Evolutionary conservation across 2,797 vertebrate genomes (phyloP), one percentile per base, ranked within the genome.

Genomic region (Salarias fasciatus): DNA sequence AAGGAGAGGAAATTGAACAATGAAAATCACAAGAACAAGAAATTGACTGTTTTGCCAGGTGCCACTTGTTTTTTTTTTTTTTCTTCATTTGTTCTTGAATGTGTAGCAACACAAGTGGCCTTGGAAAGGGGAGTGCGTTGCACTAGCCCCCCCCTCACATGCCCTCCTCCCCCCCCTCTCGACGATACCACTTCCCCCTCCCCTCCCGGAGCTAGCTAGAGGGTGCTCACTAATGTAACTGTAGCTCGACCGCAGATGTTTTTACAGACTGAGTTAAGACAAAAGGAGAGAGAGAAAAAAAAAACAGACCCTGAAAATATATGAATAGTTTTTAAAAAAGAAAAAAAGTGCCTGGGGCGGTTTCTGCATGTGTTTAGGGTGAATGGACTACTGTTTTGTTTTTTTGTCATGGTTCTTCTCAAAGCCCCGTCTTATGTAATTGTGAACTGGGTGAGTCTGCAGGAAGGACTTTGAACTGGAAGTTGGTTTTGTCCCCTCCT

Each of bases 401-500:
- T 35, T 35, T 6, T 35, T 35, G 33, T 35, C 9, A 9, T 13
- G 79, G 76, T 84, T 84, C 72, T 77, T 38, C 72, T 84, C 45
- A 24, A 41, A 84, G 49, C 63, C 77, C 62, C 2, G 38, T 82
- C 82, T 89, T 88, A 83, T 86, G 85, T 88, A 88, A 90, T 82
- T 78, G 84, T 89, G 88, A 92, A 86, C 77, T 56, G 86, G 78
- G 80, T 73, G 78, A 87, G 85, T 88, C 87, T 92, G 88, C 89
- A 85, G 87, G 88, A 92, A 91, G 90, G 90, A 92, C 91, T 91
- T 88, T 87, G 83, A 90, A 90, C 89, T 88, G 88, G 89, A 91
- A 87, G 88, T 87, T 85, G 85, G 84, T 87, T 69, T 37, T 62
- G 40, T 50, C 41, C 45, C 59, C 54, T 29, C 29, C 11, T 5